Conservation (phyloP, 2,113 vertebrate genomes). For the Ciconia maguari region DNA sequence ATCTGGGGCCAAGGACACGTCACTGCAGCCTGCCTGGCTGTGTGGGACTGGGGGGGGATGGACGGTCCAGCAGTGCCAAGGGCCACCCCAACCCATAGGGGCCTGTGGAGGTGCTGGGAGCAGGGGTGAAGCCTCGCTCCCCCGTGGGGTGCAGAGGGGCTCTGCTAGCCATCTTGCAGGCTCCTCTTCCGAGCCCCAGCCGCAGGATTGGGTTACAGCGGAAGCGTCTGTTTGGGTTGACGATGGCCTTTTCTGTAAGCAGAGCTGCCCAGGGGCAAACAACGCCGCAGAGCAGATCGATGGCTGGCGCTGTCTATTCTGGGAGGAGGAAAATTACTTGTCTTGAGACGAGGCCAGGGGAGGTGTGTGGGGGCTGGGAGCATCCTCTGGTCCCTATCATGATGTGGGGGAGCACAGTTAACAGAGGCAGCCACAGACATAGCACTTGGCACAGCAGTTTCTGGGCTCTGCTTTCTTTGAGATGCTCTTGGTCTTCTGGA, state of each 20-base stretch:
- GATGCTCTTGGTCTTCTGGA: neutral
- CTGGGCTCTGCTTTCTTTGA: neutral
- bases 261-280: neutral
- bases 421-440: neutral
- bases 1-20: neutral
- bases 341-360: neutral
- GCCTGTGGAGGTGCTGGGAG: neutral
- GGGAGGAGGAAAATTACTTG: neutral
- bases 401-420: neutral
- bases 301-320: neutral
- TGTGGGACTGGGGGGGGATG: too few relatives aligned
- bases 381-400: neutral
- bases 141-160: neutral
- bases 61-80: too few relatives aligned
- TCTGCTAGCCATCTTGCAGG: neutral
- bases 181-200: neutral
- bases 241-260: neutral
- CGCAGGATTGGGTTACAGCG: neutral
- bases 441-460: neutral
- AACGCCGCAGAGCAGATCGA: constrained; percentile 14
- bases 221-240: neutral
- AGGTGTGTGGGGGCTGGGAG: neutral
- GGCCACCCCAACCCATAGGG: neutral
- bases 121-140: fast-evolving
- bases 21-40: neutral